Evolutionary conservation across 2,888 invertebrate species (phyloP).

Genomic region (Anagyrus pseudococci): DNA sequence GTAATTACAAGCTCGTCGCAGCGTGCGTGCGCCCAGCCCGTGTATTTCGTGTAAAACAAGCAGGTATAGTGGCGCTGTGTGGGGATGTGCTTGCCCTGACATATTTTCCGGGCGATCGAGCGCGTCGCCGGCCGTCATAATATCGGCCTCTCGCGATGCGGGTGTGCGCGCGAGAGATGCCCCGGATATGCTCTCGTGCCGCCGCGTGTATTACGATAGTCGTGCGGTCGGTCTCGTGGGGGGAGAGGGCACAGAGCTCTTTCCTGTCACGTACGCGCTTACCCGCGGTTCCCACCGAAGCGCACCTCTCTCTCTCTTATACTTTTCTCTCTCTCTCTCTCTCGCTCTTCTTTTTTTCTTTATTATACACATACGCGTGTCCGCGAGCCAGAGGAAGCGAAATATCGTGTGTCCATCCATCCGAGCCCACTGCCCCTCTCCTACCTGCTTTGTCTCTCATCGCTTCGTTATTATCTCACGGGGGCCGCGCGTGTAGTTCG

Average conservation of each 20-base stretch:
- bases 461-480: constrained; percentile 21
- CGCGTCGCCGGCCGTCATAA: constrained; percentile 6
- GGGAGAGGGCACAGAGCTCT: constrained; percentile 43
- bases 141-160: constrained; percentile 16
- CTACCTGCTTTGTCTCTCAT: not conserved
- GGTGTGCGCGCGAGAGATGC: constrained; percentile 42
- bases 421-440: not conserved
- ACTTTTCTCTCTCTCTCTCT: not conserved
- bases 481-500: not conserved
- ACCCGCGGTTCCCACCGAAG: constrained; percentile 48
- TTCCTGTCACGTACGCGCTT: constrained; percentile 52
- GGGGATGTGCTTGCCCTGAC: constrained; percentile 4
- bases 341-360: too few relatives aligned
- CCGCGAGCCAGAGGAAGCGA: constrained; percentile 48
- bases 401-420: constrained; percentile 53
- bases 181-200: constrained; percentile 52
- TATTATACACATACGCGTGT: constrained; percentile 47
- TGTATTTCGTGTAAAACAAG: too few relatives aligned
- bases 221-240: constrained; percentile 52
- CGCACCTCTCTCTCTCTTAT: not conserved
- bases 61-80: too few relatives aligned
- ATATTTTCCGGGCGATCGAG: constrained; percentile 23
- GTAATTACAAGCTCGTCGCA: too few relatives aligned
- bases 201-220: constrained; percentile 53
- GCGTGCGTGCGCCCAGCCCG: too few relatives aligned